phyloP scores from a whole-genome alignment of 1,140 invertebrate species.

The Xylocopa sonorina region DNA sequence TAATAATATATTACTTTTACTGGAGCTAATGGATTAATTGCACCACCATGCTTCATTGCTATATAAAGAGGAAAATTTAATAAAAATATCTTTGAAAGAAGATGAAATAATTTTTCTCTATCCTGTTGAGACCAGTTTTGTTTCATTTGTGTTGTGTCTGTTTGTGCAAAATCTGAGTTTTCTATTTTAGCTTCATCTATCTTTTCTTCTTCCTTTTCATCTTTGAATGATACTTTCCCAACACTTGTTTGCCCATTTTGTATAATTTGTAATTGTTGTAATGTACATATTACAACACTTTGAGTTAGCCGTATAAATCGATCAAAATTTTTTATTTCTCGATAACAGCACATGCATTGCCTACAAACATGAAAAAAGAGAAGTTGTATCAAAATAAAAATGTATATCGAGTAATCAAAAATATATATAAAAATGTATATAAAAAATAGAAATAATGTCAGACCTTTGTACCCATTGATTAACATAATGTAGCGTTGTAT shows the following conservation, averaged over 20 bases:
- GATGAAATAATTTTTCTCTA: slow-evolving; percentile 89
- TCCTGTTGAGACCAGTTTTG: slow-evolving; percentile 87
- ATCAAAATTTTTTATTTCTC: slow-evolving; percentile 94
- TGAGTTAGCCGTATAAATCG: slow-evolving; percentile 93
- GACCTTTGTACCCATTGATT: slow-evolving; percentile 81
- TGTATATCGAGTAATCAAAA: slow-evolving; percentile 5
- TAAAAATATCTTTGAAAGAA: slow-evolving; percentile 91
- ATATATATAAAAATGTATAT: background rate
- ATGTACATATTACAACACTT: slow-evolving; percentile 88
- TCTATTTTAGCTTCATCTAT: slow-evolving; percentile 64
- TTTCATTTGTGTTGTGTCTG: slow-evolving; percentile 54
- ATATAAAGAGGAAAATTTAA: slow-evolving; percentile 96
- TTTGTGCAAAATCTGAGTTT: slow-evolving; percentile 53
- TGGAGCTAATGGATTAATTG: slow-evolving; percentile 77
- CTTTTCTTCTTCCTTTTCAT: slow-evolving; percentile 69
- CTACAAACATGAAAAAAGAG: slow-evolving; percentile 79
- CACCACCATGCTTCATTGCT: slow-evolving; percentile 91
- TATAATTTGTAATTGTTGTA: slow-evolving; percentile 89
- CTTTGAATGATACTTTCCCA: slow-evolving; percentile 67
- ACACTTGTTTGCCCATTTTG: slow-evolving; percentile 82
- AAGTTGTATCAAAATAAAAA: slow-evolving; percentile 1
- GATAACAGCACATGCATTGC: slow-evolving; percentile 96
- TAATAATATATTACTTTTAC: slow-evolving; percentile 71
- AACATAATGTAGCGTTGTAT: slow-evolving; percentile 79
- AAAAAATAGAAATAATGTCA: slow-evolving; percentile 5